Evolutionary conservation across 2,888 invertebrate species (phyloP), one percentile per base, ranked within the genome.

Genomic region (Myopa testacea): DNA sequence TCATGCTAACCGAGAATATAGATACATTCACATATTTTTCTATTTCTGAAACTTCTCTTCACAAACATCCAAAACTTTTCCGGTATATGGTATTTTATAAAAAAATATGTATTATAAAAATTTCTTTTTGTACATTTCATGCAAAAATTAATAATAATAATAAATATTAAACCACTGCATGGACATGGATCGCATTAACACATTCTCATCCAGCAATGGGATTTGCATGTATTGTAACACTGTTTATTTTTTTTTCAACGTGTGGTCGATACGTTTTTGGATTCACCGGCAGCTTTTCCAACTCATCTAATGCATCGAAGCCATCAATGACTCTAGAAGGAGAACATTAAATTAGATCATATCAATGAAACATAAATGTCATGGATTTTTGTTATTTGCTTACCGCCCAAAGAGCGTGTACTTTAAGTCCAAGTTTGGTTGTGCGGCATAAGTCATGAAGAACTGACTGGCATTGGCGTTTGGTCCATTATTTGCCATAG

Each of bases 401-500:
- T 91, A 98, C 98, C 94, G 97, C 88, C 96, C 99, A 92, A 99
- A 98, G 60, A 98, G 88, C 5, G 99, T 99, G 88, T 99, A 99
- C 88, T 99, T 99, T 78, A 98, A 91, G 90, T 99, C 99, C 77
- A 99, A 91, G 90, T 98, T 97, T 0, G 97, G 95, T 87, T 99
- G 99, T 78, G 97, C 94, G 16, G 93, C 94, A 89, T 99, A 99
- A 0, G 96, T 94, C 82, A 99, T 95, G 88, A 99, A 99, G 90
- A 99, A 99, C 88, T 99, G 99, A 85, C 98, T 98, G 4, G 95
- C 96, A 91, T 99, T 99, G 12, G 97, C 96, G 88, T 99, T 98
- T 0, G 98, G 97, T 4, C 99, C 99, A 91, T 96, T 98, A 88
- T 98, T 99, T 7, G 99, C 99, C 98, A 99, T 98, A 4, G 98